Evolutionary conservation across 2,113 vertebrate genomes (phyloP), one percentile per base, ranked within the genome.

Genomic region (Grantiella picta): DNA sequence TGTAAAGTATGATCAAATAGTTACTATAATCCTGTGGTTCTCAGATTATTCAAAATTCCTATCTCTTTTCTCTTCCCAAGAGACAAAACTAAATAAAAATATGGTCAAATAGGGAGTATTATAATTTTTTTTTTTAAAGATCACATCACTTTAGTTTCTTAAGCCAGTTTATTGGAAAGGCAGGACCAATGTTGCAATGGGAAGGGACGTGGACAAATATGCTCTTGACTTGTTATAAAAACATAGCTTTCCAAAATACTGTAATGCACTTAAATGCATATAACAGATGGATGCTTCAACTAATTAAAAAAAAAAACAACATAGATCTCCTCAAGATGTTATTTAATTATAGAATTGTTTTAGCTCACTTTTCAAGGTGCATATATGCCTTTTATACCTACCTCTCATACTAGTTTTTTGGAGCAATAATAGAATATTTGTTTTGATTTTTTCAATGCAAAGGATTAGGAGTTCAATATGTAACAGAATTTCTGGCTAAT

Each of bases 41-140:
- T 94, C 92, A 92, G 8, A 44, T 35, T 56, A 56, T 64, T 83
- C 9, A 40, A 44, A 72, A 69, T 56, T 54, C 61, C 8, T 24
- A 29, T 36, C 2, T 61, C 13, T 52, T 66, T 68, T 56, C 8
- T 61, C 10, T 9, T 57, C 19, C 36, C 29, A 83, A 29, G 15
- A 49, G 14, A 64, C 5, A 1, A 91, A 76, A 44, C 4, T 50
- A 36, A 63, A 76, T 4, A 80, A 68, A 94, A 91, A 27, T 35
- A 60, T n/a, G 50, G 36, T 92, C 71, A 94, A 85, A 95, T 45
- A 80, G 17, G 91, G 36, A 56, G 7, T 73, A 91, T 89, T 89
- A 73, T 4, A 53, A 4, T 31, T 71, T 87, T 92, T 90, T 76
- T 91, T 90, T 76, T 91, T 87, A 86, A 94, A 95, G 72, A 94